Conservation (phyloP, 2,797 vertebrate genomes). For the Malacoctenus gilli region DNA sequence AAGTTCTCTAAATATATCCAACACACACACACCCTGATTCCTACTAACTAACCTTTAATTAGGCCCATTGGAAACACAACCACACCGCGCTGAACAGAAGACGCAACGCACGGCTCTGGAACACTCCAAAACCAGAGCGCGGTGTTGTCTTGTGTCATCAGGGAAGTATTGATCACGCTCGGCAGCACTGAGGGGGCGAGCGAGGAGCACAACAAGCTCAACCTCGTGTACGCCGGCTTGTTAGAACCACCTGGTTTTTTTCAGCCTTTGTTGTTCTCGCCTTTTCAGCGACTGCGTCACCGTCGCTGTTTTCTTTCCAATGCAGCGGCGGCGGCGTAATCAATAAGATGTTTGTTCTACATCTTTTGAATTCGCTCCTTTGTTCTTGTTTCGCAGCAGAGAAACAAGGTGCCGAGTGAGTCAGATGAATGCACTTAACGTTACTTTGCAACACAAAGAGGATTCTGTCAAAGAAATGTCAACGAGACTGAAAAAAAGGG, state of each 20-base stretch:
- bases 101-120: too few species aligned
- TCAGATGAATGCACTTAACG: neutral
- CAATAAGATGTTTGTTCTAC: conserved; percentile 36
- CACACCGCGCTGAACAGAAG: too few species aligned
- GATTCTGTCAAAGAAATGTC: too few species aligned
- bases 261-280: conserved; percentile 36
- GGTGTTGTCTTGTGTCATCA: conserved; percentile 1
- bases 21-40: too few species aligned
- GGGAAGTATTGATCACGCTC: conserved; percentile 27
- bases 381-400: conserved; percentile 33
- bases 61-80: too few species aligned
- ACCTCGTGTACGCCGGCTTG: conserved; percentile 24
- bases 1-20: too few species aligned
- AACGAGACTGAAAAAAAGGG: too few species aligned
- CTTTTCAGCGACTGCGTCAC: conserved; percentile 36
- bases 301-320: conserved; percentile 35
- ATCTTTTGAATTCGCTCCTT: conserved; percentile 31
- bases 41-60: too few species aligned
- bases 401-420: neutral
- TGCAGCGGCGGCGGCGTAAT: conserved; percentile 38
- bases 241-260: conserved; percentile 43
- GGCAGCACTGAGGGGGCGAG: neutral
- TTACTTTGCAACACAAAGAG: neutral
- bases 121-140: too few species aligned
- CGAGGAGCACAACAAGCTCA: conserved; percentile 20